Base-by-base conservation (phyloP, 1,140 invertebrate species). In the Hylaeus volcanicus region DNA sequence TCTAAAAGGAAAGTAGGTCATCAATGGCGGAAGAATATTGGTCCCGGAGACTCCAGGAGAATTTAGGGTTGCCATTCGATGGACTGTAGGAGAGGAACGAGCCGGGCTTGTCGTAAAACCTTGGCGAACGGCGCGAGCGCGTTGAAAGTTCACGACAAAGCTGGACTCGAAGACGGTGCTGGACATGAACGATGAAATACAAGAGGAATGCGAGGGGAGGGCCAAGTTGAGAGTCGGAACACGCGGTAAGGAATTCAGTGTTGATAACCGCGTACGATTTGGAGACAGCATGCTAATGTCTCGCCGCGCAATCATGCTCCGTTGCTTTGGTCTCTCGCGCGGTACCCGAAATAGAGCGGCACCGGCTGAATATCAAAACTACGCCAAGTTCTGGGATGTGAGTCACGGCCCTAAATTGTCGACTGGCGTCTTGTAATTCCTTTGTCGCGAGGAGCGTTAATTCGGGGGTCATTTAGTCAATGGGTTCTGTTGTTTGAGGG, bases 251-350 rank as follows among this genome's bases (percentile, higher is more conserved):
- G 86, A 90, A 90, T 90, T 88, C 86, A 83, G 82, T 87, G 89
- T 89, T 88, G 84, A 90, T 89, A 90, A 89, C 89, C 84, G 86
- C 87, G 84, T 82, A 41, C 65, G 81, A 60, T 71, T 85, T 82
- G 79, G 82, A 83, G 83, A 83, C 84, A 85, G 89, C 88, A 89
- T 90, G 89, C 83, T 90, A 90, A 90, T 89, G 88, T 86, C 83
- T 82, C 77, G 81, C 85, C 63, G 70, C 66, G 79, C 88, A 87
- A 90, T 89, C 81, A 86, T 86, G 84, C 61, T 81, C 76, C 68
- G 73, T 80, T 69, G 77, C 66, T 78, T 75, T 79, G 74, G 55
- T 68, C 77, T 77, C 66, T 74, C 61, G 56, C 72, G 37, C 56
- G 55, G 43, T 79, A 71, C 45, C 81, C 60, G 63, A 85, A 79